Evolutionary conservation across 2,113 vertebrate genomes (phyloP).

Genomic region (Morphnarchus princeps): DNA sequence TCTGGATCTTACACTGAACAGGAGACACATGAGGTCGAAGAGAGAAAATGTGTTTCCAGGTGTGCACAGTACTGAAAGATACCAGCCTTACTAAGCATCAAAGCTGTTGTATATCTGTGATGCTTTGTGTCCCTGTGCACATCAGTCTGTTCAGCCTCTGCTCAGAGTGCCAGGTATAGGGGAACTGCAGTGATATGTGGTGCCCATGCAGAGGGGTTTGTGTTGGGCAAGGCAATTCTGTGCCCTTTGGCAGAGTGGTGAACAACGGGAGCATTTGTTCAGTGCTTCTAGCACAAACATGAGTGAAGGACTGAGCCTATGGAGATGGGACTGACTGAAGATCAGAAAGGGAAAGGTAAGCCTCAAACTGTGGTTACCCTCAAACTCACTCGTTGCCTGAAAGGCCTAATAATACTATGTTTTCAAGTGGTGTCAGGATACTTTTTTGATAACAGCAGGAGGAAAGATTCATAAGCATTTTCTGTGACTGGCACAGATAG

Average conservation of each 20-base stretch:
- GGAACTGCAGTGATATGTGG: accelerated
- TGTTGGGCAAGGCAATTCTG: background rate
- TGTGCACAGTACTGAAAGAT: background rate
- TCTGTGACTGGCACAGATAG: background rate
- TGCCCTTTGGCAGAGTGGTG: background rate
- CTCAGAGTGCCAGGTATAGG: background rate
- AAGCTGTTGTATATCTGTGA: accelerated
- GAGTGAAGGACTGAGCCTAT: background rate
- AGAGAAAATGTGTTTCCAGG: background rate
- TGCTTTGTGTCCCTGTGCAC: background rate
- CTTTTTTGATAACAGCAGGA: background rate
- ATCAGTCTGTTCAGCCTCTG: background rate
- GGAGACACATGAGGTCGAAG: background rate
- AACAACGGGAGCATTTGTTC: background rate
- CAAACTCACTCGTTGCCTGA: background rate
- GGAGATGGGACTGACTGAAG: background rate
- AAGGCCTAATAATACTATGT: background rate
- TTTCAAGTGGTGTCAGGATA: background rate
- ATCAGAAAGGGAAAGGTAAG: background rate
- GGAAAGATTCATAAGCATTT: background rate
- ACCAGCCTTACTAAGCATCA: background rate
- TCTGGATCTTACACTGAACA: background rate
- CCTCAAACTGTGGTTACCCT: background rate
- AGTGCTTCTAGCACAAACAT: background rate
- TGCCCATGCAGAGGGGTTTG: background rate